These are phyloP conservation scores for Euleptes europaea DNA, from an alignment of 2,113 vertebrate genomes.

Conservation along the genomic window DNA sequence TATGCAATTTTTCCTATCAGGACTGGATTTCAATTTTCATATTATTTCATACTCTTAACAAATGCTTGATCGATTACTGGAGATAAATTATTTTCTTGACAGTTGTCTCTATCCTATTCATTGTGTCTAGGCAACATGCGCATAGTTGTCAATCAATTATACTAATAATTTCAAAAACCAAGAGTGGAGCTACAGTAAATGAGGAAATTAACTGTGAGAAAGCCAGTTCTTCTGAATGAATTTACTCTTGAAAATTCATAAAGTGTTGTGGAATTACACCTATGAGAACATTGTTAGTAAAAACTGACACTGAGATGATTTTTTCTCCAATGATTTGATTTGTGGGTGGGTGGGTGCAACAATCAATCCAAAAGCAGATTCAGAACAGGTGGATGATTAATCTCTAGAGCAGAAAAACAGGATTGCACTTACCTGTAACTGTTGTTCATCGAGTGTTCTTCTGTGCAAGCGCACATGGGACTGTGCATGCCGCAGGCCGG, in stretches of 20 bases:
- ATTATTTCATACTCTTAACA: neutral
- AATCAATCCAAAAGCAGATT: neutral
- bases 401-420: neutral
- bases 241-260: neutral
- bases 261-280: neutral
- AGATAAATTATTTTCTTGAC: neutral
- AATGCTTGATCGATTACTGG: neutral
- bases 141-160: constrained; percentile 11
- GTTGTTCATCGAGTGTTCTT: too few species aligned
- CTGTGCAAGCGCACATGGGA: too few species aligned
- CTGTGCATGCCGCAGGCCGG: too few species aligned
- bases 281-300: neutral
- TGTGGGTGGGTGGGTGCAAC: neutral
- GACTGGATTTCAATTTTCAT: too few species aligned
- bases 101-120: accelerated
- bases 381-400: neutral
- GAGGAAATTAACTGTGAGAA: neutral
- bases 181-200: neutral
- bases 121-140: neutral
- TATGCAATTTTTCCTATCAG: too few species aligned
- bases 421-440: too few species aligned
- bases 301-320: neutral
- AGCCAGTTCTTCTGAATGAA: neutral
- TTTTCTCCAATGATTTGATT: neutral
- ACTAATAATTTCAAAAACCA: neutral